phyloP scores from a whole-genome alignment of 2,797 vertebrate genomes.

The Siniperca undulata region DNA sequence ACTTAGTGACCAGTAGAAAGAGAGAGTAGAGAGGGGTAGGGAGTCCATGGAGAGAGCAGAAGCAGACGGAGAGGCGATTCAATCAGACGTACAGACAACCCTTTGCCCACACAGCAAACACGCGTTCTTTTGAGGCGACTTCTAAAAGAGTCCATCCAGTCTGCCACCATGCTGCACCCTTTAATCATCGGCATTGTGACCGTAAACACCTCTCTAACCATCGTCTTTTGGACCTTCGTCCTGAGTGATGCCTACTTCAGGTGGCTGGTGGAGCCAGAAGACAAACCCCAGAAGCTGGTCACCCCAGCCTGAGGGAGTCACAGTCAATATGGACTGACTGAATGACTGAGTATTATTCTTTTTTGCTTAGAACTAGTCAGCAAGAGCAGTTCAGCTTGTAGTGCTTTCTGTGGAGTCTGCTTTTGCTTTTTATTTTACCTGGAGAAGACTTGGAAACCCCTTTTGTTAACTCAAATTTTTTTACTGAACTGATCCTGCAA shows the following conservation, averaged over 20 bases:
- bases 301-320: constrained; percentile 70
- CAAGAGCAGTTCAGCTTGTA: constrained; percentile 51
- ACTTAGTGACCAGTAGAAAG: constrained; percentile 72
- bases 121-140: constrained; percentile 37
- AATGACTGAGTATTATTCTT: constrained; percentile 26
- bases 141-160: constrained; percentile 20
- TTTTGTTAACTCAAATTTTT: background rate
- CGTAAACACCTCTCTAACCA: constrained; percentile 76
- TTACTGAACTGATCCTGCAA: constrained; percentile 25
- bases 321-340: constrained; percentile 52
- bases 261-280: constrained; percentile 68
- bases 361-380: constrained; percentile 50
- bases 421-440: constrained; percentile 34
- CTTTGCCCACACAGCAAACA: constrained; percentile 35
- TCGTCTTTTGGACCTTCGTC: constrained; percentile 81
- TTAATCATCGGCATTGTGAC: constrained; percentile 79
- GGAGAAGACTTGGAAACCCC: constrained; percentile 31
- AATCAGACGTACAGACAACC: constrained; percentile 33
- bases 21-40: constrained; percentile 57
- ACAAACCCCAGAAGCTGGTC: constrained; percentile 77
- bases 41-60: constrained; percentile 39
- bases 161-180: constrained; percentile 78
- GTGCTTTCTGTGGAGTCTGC: constrained; percentile 50
- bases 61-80: constrained; percentile 37
- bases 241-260: constrained; percentile 73